A percentile compares a stretch with the other conserved stretches of the same genome.
phyloP scores from a whole-genome alignment of 2,113 vertebrate genomes.

The Xenopus laevis region DNA sequence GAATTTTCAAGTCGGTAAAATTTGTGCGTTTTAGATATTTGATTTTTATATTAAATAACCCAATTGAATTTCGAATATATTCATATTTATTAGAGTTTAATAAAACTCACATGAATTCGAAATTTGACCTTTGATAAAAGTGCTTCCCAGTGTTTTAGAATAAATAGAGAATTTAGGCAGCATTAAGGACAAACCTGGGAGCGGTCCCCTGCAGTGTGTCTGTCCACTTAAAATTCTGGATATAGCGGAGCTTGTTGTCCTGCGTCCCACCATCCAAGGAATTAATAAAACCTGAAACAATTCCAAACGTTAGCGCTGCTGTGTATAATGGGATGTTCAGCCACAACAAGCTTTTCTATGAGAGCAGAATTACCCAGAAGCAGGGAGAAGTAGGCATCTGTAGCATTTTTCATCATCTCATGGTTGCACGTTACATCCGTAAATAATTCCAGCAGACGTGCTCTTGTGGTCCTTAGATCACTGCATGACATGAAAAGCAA shows the following conservation, averaged over 20 bases:
- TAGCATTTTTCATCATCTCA: conserved; percentile 87
- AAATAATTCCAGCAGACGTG: conserved; percentile 83
- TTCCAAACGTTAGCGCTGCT: conserved; percentile 4
- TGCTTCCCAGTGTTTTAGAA: too few relatives aligned
- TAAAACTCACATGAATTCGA: too few relatives aligned
- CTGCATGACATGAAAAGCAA: conserved; percentile 52
- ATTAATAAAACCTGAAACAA: conserved; percentile 77
- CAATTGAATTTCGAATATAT: too few relatives aligned
- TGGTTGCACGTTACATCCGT: conserved; percentile 85
- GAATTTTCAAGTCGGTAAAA: too few relatives aligned
- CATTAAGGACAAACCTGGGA: conserved; percentile 66
- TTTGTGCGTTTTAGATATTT: too few relatives aligned
- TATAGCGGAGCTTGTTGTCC: conserved; percentile 91
- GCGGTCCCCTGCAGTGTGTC: conserved; percentile 91
- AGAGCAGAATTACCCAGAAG: conserved; percentile 74
- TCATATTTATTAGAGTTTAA: too few relatives aligned
- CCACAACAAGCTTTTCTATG: too few relatives aligned
- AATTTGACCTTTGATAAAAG: too few relatives aligned
- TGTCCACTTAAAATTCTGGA: conserved; percentile 98
- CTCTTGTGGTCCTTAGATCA: conserved; percentile 80
- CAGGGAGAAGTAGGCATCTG: conserved; percentile 88
- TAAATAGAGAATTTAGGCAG: too few relatives aligned
- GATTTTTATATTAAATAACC: too few relatives aligned
- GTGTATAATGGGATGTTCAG: neutral
- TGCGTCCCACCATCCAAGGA: conserved; percentile 85